Conservation (phyloP, 2,113 vertebrate genomes). For the Zapornia atra region DNA sequence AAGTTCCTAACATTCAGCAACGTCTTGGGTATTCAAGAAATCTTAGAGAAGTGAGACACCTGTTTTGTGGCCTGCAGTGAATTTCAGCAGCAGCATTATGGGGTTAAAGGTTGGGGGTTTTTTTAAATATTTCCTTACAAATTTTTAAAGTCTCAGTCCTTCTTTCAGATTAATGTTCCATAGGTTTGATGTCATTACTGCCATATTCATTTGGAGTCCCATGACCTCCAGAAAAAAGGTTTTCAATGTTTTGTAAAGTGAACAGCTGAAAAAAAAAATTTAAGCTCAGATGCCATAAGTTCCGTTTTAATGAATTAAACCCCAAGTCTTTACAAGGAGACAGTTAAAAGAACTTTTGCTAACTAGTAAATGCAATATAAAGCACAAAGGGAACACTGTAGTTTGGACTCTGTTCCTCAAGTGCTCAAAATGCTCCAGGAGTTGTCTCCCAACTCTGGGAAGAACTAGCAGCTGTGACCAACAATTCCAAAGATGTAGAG, state of each 20-base stretch:
- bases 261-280: not conserved
- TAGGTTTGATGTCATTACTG: not conserved
- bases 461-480: not conserved
- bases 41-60: not conserved
- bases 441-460: not conserved
- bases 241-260: not conserved
- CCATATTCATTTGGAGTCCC: not conserved
- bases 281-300: not conserved
- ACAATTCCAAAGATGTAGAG: not conserved
- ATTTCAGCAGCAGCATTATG: not conserved
- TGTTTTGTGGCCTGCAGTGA: not conserved
- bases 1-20: not conserved
- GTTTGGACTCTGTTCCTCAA: not conserved
- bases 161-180: not conserved
- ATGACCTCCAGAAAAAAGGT: not conserved
- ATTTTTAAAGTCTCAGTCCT: not conserved
- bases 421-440: not conserved
- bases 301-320: not conserved
- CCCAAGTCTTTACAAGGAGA: not conserved
- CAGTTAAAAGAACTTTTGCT: not conserved
- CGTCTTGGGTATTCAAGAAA: not conserved
- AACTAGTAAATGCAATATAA: no score
- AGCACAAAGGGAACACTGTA: not conserved
- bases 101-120: not conserved
- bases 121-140: not conserved